A percentile compares a stretch with the other conserved stretches of the same genome.
Conservation (phyloP, 2,888 invertebrate species). For the Cryptosula pallasiana region DNA sequence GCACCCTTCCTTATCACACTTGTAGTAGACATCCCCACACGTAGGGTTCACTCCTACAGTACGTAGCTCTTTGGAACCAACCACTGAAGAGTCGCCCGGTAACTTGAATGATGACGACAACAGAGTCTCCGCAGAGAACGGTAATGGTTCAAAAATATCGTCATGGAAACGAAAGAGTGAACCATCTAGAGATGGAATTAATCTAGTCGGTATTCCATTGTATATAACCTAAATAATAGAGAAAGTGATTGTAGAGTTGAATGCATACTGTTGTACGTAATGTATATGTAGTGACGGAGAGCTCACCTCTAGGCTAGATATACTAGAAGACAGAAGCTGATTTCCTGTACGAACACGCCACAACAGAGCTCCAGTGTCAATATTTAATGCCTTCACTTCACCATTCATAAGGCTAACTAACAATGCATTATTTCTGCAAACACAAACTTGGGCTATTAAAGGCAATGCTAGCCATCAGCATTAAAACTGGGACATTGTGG, state of each 20-base stretch:
- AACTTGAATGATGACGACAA: conserved; percentile 76
- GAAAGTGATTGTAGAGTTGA: neutral
- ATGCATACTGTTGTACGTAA: neutral
- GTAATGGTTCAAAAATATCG: conserved; percentile 69
- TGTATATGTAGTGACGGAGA: neutral
- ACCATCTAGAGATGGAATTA: conserved; percentile 89
- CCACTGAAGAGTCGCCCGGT: conserved; percentile 54
- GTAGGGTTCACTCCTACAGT: conserved; percentile 78
- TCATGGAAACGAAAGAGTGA: conserved; percentile 63
- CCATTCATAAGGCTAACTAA: conserved; percentile 89
- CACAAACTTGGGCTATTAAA: too few relatives aligned
- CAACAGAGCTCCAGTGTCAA: conserved; percentile 61
- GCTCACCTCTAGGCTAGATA: conserved; percentile 76
- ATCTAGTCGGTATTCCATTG: conserved; percentile 55
- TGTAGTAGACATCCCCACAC: conserved; percentile 57
- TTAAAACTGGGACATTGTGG: too few relatives aligned
- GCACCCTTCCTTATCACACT: conserved; percentile 69
- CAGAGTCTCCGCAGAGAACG: conserved; percentile 78
- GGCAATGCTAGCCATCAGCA: too few relatives aligned
- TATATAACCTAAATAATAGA: conserved; percentile 35
- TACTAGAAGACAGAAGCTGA: conserved; percentile 76
- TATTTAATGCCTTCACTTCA: conserved; percentile 73
- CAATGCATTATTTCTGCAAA: conserved; percentile 55
- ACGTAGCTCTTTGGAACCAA: conserved; percentile 75
- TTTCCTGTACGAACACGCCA: conserved; percentile 77